phyloP scores from a whole-genome alignment of 2,797 vertebrate species.

The Darevskia mixta region DNA sequence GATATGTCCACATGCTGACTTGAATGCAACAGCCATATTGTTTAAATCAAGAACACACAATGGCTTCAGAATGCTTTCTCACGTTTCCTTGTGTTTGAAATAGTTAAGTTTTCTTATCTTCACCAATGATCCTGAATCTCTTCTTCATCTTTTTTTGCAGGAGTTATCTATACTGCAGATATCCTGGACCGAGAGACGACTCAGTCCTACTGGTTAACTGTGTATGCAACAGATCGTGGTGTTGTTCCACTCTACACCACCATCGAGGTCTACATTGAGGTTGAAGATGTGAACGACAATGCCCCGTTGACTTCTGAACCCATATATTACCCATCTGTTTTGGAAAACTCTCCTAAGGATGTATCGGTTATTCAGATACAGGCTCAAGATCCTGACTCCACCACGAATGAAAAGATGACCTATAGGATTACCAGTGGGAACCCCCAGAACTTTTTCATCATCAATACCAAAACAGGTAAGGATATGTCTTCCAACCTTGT shows the following conservation, averaged over 20 bases:
- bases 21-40: neutral
- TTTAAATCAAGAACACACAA: neutral
- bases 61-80: neutral
- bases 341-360: constrained; percentile 94
- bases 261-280: constrained; percentile 92
- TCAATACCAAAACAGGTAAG: constrained; percentile 93
- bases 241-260: constrained; percentile 91
- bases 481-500: neutral
- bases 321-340: constrained; percentile 87
- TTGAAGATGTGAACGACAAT: constrained; percentile 96
- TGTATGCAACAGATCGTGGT: constrained; percentile 93
- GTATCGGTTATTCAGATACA: constrained; percentile 93
- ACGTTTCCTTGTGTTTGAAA: neutral
- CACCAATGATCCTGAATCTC: neutral
- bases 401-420: constrained; percentile 82
- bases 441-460: constrained; percentile 95
- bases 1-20: neutral
- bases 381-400: constrained; percentile 93
- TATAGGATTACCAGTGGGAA: constrained; percentile 95
- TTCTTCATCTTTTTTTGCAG: constrained; percentile 71
- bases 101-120: neutral
- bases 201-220: constrained; percentile 94
- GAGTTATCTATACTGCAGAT: constrained; percentile 93
- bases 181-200: constrained; percentile 93
- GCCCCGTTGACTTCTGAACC: constrained; percentile 93